phyloP scores from a whole-genome alignment of 2,888 invertebrate species.

The Troglohyphantes excavatus region DNA sequence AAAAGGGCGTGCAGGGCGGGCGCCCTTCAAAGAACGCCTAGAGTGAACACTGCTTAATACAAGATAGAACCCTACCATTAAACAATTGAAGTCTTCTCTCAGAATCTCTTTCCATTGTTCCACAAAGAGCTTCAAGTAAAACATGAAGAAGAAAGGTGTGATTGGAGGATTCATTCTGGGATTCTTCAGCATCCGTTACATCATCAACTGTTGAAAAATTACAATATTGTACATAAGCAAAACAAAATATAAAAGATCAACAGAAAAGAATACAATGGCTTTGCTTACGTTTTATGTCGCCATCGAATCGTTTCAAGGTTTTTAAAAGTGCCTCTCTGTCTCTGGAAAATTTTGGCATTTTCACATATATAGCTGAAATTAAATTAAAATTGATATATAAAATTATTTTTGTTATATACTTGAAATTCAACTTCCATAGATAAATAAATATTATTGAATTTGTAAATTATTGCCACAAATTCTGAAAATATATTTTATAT shows the following conservation, averaged over 20 bases:
- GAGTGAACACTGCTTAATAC: too few relatives aligned
- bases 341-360: constrained; percentile 8
- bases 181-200: constrained; percentile 1
- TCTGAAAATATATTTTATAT: too few relatives aligned
- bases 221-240: neutral
- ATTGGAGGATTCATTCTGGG: neutral
- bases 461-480: too few relatives aligned
- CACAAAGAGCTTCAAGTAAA: constrained; percentile 21
- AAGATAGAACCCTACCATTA: neutral
- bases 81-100: neutral
- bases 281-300: neutral
- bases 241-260: neutral
- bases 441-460: too few relatives aligned
- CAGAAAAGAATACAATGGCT: neutral
- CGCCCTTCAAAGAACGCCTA: too few relatives aligned
- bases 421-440: too few relatives aligned
- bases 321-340: neutral
- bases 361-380: neutral
- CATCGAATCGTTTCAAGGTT: constrained; percentile 17
- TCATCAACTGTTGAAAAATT: neutral
- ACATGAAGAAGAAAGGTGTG: constrained; percentile 27
- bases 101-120: neutral
- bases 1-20: too few relatives aligned
- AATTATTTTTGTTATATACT: too few relatives aligned
- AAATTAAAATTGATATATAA: too few relatives aligned